Percentiles rank a stretch among this genome's conserved stretches.
Evolutionary conservation across 2,113 vertebrate species (phyloP).

Genomic region (Desmodus rotundus): DNA sequence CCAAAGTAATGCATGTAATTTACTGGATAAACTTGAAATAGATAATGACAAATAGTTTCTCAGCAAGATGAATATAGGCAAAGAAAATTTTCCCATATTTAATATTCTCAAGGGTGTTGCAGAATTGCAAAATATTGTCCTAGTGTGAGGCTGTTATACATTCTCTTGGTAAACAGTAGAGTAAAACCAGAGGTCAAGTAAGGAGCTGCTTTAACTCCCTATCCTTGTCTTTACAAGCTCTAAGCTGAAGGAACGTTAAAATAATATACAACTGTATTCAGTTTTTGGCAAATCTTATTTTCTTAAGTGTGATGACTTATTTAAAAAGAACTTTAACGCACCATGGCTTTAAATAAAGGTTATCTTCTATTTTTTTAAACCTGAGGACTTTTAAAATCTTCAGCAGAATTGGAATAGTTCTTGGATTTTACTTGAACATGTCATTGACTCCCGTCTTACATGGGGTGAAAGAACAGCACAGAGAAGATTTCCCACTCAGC

Average conservation of each 20-base stretch:
- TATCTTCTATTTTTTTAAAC: not conserved
- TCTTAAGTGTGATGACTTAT: not conserved
- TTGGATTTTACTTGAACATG: conserved; percentile 32
- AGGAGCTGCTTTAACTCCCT: not conserved
- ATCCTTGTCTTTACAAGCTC: not conserved
- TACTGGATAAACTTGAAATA: not conserved
- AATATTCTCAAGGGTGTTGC: not conserved
- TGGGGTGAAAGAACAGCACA: not conserved
- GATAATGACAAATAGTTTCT: not conserved
- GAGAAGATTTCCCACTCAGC: not conserved
- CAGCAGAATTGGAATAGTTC: not conserved
- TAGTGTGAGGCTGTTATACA: not conserved
- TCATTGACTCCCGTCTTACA: not conserved
- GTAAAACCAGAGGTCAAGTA: not conserved
- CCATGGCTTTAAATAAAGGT: conserved; percentile 5
- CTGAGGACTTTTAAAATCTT: conserved; percentile 1
- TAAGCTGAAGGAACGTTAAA: not conserved
- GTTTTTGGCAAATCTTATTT: not conserved
- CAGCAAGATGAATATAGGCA: not conserved
- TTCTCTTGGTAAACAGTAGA: not conserved
- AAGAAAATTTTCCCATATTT: not conserved
- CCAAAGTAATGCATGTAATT: not conserved
- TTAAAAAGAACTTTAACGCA: conserved; percentile 14
- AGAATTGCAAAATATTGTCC: not conserved
- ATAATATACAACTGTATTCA: not conserved